Percentiles rank a stretch among this genome's conserved stretches.
Conservation (phyloP, 2,797 vertebrate genomes). For the Pipistrellus kuhlii region DNA sequence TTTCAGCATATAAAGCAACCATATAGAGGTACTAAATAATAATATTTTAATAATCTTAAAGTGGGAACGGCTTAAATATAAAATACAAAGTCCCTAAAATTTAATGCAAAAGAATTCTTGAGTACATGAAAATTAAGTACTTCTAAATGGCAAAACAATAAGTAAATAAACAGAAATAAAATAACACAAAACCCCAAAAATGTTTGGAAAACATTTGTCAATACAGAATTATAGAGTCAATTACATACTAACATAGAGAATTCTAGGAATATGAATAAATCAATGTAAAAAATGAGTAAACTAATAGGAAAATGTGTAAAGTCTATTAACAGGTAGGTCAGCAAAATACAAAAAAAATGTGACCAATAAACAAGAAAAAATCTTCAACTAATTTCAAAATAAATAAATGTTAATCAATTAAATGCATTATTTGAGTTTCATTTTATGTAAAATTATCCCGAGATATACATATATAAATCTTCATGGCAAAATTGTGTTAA, state of each 20-base stretch:
- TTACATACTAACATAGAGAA: not conserved
- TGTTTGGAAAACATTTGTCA: not conserved
- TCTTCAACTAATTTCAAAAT: conserved; percentile 57
- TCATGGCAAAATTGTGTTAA: not conserved
- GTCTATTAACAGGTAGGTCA: not conserved
- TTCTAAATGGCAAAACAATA: not conserved
- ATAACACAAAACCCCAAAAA: conserved; percentile 35
- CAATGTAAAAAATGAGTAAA: conserved; percentile 6
- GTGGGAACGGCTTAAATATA: conserved; percentile 26
- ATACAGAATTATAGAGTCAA: not conserved
- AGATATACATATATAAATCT: not conserved
- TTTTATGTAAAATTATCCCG: not conserved
- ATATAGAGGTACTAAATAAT: not conserved
- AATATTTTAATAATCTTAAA: conserved; percentile 29
- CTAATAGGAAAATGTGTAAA: conserved; percentile 23
- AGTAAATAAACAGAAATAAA: conserved; percentile 18
- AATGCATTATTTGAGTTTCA: not conserved
- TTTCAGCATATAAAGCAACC: conserved; percentile 21
- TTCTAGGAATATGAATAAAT: conserved; percentile 10
- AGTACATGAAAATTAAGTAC: conserved; percentile 36
- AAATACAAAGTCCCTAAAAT: conserved; percentile 23
- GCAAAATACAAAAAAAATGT: conserved; percentile 46
- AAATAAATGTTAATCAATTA: conserved; percentile 39
- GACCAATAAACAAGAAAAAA: conserved; percentile 28
- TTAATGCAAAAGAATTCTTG: not conserved